Percentiles rank a stretch among this genome's conserved stretches.
Evolutionary conservation across 2,888 invertebrate species (phyloP).

Genomic region (Chalcis sispes): DNA sequence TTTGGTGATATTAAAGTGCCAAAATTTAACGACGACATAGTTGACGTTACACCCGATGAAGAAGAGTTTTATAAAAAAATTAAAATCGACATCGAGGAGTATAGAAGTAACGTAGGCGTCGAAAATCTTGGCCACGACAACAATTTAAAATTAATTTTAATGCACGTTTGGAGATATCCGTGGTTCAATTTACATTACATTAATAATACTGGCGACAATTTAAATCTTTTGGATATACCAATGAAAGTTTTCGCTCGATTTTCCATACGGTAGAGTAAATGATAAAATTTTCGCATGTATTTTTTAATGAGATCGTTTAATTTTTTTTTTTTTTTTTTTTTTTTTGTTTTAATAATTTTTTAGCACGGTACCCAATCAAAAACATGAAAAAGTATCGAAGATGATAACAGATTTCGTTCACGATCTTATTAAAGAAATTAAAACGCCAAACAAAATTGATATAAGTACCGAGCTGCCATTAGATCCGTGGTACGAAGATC

Average conservation of each 20-base stretch:
- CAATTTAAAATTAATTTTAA: slow-evolving; percentile 62
- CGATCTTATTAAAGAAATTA: slow-evolving; percentile 49
- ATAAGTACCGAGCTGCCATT: slow-evolving; percentile 49
- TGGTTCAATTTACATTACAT: slow-evolving; percentile 62
- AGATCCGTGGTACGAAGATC: slow-evolving; percentile 75
- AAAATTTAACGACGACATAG: slow-evolving; percentile 73
- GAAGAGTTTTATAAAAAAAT: slow-evolving; percentile 72
- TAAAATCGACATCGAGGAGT: slow-evolving; percentile 58
- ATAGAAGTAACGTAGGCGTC: slow-evolving; percentile 56
- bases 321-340: not conserved
- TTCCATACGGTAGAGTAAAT: slow-evolving; percentile 61
- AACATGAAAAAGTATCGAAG: slow-evolving; percentile 51
- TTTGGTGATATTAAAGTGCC: slow-evolving; percentile 72
- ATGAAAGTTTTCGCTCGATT: slow-evolving; percentile 60
- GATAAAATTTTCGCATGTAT: not conserved
- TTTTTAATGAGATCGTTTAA: not conserved
- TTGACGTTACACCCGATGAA: slow-evolving; percentile 76
- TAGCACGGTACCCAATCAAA: slow-evolving; percentile 62
- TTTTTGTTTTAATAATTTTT: slow-evolving; percentile 20
- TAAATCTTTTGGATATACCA: slow-evolving; percentile 58
- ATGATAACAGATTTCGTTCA: slow-evolving; percentile 56
- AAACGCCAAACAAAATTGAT: slow-evolving; percentile 60
- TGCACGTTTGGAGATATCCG: slow-evolving; percentile 75
- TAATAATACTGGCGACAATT: slow-evolving; percentile 52
- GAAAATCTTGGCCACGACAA: slow-evolving; percentile 55